Evolutionary conservation across 2,797 vertebrate genomes (phyloP).

Genomic region (Spheniscus humboldti): DNA sequence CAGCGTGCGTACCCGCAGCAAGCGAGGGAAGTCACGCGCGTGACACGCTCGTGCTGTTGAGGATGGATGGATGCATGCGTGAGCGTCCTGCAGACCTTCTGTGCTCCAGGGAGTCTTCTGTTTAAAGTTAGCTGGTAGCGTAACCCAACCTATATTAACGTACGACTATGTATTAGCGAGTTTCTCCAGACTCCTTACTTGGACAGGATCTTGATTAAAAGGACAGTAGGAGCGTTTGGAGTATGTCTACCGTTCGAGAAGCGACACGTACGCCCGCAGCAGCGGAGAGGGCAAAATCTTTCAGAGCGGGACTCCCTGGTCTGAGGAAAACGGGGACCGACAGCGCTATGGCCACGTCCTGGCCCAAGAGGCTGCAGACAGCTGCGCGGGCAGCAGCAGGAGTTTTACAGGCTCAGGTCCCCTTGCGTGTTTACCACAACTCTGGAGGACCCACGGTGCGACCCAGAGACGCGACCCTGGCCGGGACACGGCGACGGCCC

Average conservation of each 20-base stretch:
- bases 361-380: rapidly evolving
- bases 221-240: rapidly evolving
- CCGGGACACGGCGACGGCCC: background rate
- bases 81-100: background rate
- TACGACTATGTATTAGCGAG: rapidly evolving
- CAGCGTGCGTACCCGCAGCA: background rate
- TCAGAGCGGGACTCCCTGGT: rapidly evolving
- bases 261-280: background rate
- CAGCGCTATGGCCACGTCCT: rapidly evolving
- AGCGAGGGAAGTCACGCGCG: background rate
- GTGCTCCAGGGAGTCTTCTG: background rate
- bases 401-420: rapidly evolving
- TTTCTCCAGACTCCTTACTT: background rate
- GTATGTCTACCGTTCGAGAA: background rate
- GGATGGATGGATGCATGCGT: rapidly evolving
- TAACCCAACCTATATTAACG: rapidly evolving
- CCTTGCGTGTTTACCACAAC: background rate
- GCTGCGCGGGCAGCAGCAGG: background rate
- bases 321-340: rapidly evolving
- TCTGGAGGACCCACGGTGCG: background rate
- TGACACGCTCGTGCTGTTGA: rapidly evolving
- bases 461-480: background rate
- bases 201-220: background rate
- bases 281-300: rapidly evolving
- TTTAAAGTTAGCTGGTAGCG: no score